Percentiles rank a stretch among this genome's conserved stretches.
Evolutionary conservation across 2,888 invertebrate species (phyloP).

Genomic region (Oscheius sp.): DNA sequence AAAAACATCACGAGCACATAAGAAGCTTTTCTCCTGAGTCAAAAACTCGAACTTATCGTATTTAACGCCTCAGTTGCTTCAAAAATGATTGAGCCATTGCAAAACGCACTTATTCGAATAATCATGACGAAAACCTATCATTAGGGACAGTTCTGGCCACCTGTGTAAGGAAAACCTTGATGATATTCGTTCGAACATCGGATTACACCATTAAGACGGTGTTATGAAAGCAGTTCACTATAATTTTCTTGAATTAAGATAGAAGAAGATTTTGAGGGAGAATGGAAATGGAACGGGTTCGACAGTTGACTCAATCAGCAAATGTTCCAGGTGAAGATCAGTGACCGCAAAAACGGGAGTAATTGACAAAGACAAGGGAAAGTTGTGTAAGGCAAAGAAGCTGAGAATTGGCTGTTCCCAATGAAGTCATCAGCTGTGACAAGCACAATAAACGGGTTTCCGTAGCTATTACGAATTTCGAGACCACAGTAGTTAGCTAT

Average conservation of each 20-base stretch:
- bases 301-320: not conserved
- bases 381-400: constrained; percentile 8
- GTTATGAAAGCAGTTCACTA: too few species aligned
- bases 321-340: too few species aligned
- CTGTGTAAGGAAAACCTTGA: too few species aligned
- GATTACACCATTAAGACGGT: too few species aligned
- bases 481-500: constrained; percentile 18
- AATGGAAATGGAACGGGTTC: not conserved
- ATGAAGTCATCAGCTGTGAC: constrained; percentile 27
- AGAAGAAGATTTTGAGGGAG: not conserved
- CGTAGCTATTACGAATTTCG: constrained; percentile 8
- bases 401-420: constrained; percentile 27
- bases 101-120: too few species aligned
- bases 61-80: not conserved
- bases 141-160: too few species aligned
- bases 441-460: constrained; percentile 27
- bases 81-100: not conserved
- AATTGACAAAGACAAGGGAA: constrained; percentile 9
- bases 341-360: not conserved
- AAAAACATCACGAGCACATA: constrained; percentile 4
- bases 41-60: not conserved
- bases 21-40: not conserved
- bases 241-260: too few species aligned
- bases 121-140: too few species aligned
- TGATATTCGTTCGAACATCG: too few species aligned